Conservation (phyloP, 2,113 vertebrate genomes). For the Notiomystis cincta region DNA sequence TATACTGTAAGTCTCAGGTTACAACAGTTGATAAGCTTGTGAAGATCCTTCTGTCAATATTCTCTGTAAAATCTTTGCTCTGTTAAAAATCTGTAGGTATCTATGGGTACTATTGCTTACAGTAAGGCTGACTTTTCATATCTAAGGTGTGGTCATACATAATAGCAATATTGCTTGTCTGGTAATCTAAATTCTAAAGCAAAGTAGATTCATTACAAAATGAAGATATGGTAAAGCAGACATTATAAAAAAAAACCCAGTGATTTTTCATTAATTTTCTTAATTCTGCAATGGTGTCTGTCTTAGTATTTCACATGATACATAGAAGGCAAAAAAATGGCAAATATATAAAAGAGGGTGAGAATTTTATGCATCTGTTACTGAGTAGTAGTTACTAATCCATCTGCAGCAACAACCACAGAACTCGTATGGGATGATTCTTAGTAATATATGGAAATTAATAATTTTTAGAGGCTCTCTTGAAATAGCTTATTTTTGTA, state of each 20-base stretch:
- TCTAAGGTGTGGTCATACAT: background rate
- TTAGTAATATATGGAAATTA: background rate
- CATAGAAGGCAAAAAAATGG: background rate
- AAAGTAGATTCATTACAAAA: background rate
- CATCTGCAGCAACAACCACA: background rate
- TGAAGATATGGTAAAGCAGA: background rate
- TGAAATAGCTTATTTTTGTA: background rate
- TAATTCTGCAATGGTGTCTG: background rate
- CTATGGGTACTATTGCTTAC: background rate
- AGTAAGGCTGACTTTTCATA: background rate
- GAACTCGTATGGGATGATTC: background rate
- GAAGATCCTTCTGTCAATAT: background rate
- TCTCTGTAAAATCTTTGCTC: background rate
- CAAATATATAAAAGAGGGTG: background rate
- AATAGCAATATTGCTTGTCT: background rate
- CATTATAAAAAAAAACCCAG: fast-evolving
- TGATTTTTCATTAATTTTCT: background rate
- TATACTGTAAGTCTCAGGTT: background rate
- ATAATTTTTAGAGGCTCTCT: background rate
- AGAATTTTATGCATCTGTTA: background rate
- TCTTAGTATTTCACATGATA: background rate
- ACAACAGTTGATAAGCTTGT: background rate
- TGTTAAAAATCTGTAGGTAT: background rate
- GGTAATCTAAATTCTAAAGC: background rate
- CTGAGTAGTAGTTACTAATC: background rate